These are phyloP conservation scores for Cyprinus carpio DNA, from an alignment of 2,113 vertebrate genomes.

Conservation along the genomic window DNA sequence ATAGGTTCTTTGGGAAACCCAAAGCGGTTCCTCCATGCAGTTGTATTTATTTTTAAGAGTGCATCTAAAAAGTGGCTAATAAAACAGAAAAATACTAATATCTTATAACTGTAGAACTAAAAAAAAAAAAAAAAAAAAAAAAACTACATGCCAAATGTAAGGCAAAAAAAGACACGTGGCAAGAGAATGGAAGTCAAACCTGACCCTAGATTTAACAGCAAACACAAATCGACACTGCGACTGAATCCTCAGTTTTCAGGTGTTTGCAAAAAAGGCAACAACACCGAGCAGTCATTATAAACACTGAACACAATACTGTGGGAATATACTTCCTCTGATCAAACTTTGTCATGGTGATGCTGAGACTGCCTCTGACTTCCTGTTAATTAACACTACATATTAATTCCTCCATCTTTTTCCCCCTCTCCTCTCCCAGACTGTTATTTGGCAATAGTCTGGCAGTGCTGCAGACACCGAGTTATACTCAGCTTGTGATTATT, in stretches of 20 bases:
- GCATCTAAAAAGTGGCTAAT: no score
- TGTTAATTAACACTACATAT: slow-evolving; percentile 96
- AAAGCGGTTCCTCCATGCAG: no score
- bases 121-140: not conserved
- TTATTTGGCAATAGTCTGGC: slow-evolving; percentile 49
- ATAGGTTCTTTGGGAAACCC: no score
- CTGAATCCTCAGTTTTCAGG: not conserved
- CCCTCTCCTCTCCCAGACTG: slow-evolving; percentile 55
- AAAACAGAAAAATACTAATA: no score
- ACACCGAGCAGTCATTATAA: slow-evolving; percentile 50
- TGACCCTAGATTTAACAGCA: slow-evolving; percentile 4
- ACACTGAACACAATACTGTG: slow-evolving; percentile 52
- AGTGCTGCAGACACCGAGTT: slow-evolving; percentile 43
- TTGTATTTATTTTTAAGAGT: no score
- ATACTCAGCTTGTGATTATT: slow-evolving; percentile 40
- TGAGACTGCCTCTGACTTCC: slow-evolving; percentile 90
- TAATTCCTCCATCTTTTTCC: slow-evolving; percentile 91
- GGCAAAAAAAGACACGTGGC: not conserved
- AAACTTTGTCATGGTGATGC: slow-evolving; percentile 93
- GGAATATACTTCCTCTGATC: slow-evolving; percentile 77
- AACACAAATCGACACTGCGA: not conserved
- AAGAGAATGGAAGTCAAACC: not conserved
- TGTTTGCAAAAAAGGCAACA: slow-evolving; percentile 3
- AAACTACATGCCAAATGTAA: not conserved
- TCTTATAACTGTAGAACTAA: no score